Conservation (phyloP, 2,888 invertebrate genomes). For the Pheosia gnoma region DNA sequence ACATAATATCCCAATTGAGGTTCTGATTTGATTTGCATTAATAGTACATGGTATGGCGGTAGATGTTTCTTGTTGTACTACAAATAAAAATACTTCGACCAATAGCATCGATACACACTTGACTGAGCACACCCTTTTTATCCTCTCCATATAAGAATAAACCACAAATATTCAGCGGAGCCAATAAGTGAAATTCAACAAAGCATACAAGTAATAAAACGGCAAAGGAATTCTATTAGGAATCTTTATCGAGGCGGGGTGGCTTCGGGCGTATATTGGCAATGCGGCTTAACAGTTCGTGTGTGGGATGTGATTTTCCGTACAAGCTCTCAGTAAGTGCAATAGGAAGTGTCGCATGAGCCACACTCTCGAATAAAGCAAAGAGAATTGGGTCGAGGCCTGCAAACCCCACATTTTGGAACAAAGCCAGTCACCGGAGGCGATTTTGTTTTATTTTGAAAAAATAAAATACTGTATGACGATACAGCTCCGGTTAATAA, state of each 20-base stretch:
- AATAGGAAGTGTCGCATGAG: slow-evolving; percentile 73
- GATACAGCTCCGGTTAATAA: slow-evolving; percentile 48
- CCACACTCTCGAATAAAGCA: slow-evolving; percentile 68
- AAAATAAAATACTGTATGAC: slow-evolving; percentile 64
- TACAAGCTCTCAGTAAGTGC: slow-evolving; percentile 55
- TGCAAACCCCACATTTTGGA: slow-evolving; percentile 68
- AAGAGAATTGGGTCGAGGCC: slow-evolving; percentile 68
- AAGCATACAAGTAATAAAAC: slow-evolving; percentile 33
- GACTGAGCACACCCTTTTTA: not conserved
- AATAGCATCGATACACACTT: not conserved
- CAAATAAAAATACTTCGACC: too few relatives aligned
- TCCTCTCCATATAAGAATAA: slow-evolving; percentile 1
- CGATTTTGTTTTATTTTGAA: slow-evolving; percentile 71
- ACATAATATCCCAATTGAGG: too few relatives aligned
- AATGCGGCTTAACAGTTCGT: slow-evolving; percentile 47
- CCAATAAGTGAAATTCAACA: slow-evolving; percentile 17
- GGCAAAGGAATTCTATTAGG: slow-evolving; percentile 38
- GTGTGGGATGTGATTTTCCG: slow-evolving; percentile 60
- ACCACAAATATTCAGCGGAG: slow-evolving; percentile 5
- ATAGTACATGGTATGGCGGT: too few relatives aligned
- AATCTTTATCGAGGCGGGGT: slow-evolving; percentile 28
- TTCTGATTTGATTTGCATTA: too few relatives aligned
- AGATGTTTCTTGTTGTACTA: too few relatives aligned
- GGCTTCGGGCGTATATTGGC: slow-evolving; percentile 47
- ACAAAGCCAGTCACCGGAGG: slow-evolving; percentile 64